Base-by-base conservation (phyloP, 2,113 vertebrate species). In the Cnemophilus loriae region DNA sequence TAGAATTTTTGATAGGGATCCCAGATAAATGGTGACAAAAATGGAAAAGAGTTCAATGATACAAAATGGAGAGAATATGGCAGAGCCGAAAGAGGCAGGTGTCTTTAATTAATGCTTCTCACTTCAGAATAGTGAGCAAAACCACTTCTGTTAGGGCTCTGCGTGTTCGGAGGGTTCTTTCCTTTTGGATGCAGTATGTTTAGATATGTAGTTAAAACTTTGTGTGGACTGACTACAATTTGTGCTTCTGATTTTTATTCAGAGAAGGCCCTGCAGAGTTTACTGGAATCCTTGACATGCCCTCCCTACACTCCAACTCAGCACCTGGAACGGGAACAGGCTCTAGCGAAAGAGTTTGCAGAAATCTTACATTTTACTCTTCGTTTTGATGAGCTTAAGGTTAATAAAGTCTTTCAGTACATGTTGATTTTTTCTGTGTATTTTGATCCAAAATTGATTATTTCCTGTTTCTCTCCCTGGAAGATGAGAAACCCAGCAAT, bases 321-420 rank as follows among this genome's bases (percentile, higher is more conserved):
- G 89, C 99, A 99, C 94, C 98, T 99, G 98, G 99, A 99, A 97
- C 98, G 98, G 71, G 99, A 99, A 87, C 99, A 99, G 95, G 99
- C 99, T 15, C 97, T 99, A 75, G 99, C 99, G 3, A 99, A 99
- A 97, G 99, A 99, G 96, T 99, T 99, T 35, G 99, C 99, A 0
- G 99, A 99, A 97, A 99, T 99, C 95, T 98, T 99, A 33, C 99
- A 99, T 98, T 99, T 99, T 96, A 99, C 99, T 7, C 99, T 99
- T 46, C 99, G 99, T 86, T 99, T 99, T 20, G 99, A 99, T 92
- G 99, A 99, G 80, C 98, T 99, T 64, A 99, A 99, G 99, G 99
- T 99, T 84, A 95, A 92, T 95, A 69, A 80, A 80, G 9, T 92
- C 19, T 86, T 93, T 26, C 39, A 47, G n/a, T 63, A 16, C 11